Base-by-base conservation (phyloP, 64 coral and sea anemone genomes). In the Porites australiensis region DNA sequence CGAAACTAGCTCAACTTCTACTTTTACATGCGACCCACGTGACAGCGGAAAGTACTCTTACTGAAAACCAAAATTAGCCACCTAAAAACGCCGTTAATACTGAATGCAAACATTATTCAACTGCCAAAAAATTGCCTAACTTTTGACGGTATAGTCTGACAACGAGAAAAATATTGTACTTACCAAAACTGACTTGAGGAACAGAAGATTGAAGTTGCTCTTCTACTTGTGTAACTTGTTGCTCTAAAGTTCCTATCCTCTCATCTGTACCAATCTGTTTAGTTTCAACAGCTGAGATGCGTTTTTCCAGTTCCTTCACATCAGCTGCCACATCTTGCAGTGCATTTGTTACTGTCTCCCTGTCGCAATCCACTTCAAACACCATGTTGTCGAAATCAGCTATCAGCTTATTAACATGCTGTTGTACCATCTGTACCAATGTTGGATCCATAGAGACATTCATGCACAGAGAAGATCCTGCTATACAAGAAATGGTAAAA, bases 361-460 rank as follows among this genome's bases (percentile, higher is more conserved):
- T 73, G 4, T 75, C 23, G 3, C 16, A 52, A 7, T 88, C 14
- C 7, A 58, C 7, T 18, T 88, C 70, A 74, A 88, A 75, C 4
- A 19, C 10, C 86, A 75, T 3, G 51, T 88, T 73, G 8, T 75
- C 86, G 44, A 88, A 51, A n/a, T 75, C 70, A 54, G 27, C 53
- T 14, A 44, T 45, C 6, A 88, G 51, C 45, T 18, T 7, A 53
- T 61, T 58, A 59, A 88, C 86, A 16, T 88, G 69, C 37, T 88
- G 69, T 75, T 75, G 86, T 46, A 82, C 79, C 59, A 82, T 3
- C 58, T 64, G 43, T 16, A 82, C n/a, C 79, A 82, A 16, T 1
- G 13, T 58, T 45, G 58, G 58, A 43, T 82, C 79, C 54, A 79
- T 10, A 3, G 79, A 27, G 11, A 37, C 7, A 15, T 64, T 82